Conservation (phyloP, 1,140 invertebrate genomes). For the Chlorops oryzae region DNA sequence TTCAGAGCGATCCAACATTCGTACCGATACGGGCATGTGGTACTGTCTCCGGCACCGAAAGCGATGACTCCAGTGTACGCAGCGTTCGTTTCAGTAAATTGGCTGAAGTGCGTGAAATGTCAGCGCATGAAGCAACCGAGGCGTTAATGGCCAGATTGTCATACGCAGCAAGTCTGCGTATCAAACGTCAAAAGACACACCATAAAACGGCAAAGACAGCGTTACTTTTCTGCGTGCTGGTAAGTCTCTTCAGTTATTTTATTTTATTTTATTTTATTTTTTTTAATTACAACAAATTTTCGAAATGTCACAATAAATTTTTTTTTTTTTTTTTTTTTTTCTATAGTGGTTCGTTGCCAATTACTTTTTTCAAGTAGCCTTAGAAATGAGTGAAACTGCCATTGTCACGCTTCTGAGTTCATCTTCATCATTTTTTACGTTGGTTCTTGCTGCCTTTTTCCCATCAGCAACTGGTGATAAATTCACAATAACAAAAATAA, state of each 20-base stretch:
- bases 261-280: constrained; percentile 13
- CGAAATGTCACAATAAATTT: neutral
- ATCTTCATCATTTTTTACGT: constrained; percentile 75
- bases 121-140: constrained; percentile 74
- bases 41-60: constrained; percentile 70
- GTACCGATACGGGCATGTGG: constrained; percentile 71
- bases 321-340: constrained; percentile 49
- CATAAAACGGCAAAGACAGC: constrained; percentile 67
- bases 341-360: constrained; percentile 81
- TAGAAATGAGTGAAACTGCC: constrained; percentile 66
- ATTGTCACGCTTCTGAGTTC: constrained; percentile 77
- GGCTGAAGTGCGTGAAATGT: constrained; percentile 77
- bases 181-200: constrained; percentile 47
- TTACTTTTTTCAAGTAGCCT: constrained; percentile 73
- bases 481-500: constrained; percentile 74
- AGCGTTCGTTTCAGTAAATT: constrained; percentile 78
- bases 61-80: constrained; percentile 70
- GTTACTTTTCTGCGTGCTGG: constrained; percentile 70
- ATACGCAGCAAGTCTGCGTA: constrained; percentile 72
- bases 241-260: constrained; percentile 51
- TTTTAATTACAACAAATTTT: neutral
- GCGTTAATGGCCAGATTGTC: constrained; percentile 75
- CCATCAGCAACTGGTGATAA: constrained; percentile 70
- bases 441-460: constrained; percentile 73
- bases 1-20: constrained; percentile 73